Conservation (phyloP, 2,888 invertebrate species). For the Andrena bicolor region DNA sequence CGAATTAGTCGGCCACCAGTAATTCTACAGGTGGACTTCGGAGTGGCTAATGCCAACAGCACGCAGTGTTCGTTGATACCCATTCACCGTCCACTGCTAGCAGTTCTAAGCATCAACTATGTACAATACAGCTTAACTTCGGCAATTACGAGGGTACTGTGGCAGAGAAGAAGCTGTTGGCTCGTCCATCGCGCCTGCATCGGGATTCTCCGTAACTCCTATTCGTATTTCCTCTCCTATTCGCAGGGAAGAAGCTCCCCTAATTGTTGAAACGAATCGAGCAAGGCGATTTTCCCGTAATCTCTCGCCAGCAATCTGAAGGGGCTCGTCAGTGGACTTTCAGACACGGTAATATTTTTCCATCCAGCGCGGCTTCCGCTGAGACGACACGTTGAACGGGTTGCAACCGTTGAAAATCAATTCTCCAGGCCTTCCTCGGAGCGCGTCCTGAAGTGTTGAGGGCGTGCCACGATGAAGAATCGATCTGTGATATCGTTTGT, state of each 20-base stretch:
- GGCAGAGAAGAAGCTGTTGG: neutral
- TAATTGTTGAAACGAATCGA: neutral
- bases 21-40: too few relatives aligned
- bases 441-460: constrained; percentile 28
- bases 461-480: constrained; percentile 34
- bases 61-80: too few relatives aligned
- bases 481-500: constrained; percentile 52
- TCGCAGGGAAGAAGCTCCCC: neutral
- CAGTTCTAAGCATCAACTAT: too few relatives aligned
- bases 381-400: neutral
- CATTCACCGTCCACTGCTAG: too few relatives aligned
- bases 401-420: constrained; percentile 51
- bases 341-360: constrained; percentile 16
- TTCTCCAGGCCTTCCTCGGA: constrained; percentile 29
- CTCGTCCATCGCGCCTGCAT: neutral
- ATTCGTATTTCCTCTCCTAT: neutral
- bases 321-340: constrained; percentile 5
- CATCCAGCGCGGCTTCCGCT: neutral
- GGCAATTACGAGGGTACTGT: too few relatives aligned
- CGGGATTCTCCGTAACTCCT: neutral
- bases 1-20: too few relatives aligned
- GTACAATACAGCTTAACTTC: too few relatives aligned
- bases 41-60: too few relatives aligned
- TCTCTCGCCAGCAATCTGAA: neutral
- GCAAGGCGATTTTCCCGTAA: neutral